Evolutionary conservation across 2,113 vertebrate species (phyloP), one percentile per base, ranked within the genome.

Genomic region (Chlorodrepanis virens): DNA sequence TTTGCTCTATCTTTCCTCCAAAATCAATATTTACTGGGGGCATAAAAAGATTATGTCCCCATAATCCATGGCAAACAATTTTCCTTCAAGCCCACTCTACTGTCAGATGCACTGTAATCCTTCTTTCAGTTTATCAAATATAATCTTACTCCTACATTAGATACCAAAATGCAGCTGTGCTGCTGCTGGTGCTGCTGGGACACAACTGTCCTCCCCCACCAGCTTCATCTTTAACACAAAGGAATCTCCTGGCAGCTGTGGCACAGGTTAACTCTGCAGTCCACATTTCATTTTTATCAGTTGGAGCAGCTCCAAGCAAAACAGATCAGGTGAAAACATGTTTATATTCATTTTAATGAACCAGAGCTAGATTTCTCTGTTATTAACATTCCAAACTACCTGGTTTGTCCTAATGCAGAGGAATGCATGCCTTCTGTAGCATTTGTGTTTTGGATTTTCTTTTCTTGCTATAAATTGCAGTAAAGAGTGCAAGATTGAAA

Each of bases 51-150:
- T 91, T 95, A 95, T 69, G 56, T 56, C 29, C 68, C 80, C 49
- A 45, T 95, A 96, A 96, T 93, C 80, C 89, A 57, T 4, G 10
- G 37, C 78, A 94, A 90, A 90, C 80, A 92, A 87, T 94, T 90
- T 95, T 94, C 75, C 80, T 92, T 74, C 67, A 97, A 94, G 63
- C 37, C 76, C 60, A 80, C 44, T 95, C 47, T 47, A 87, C 95
- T 95, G 68, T 94, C 86, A 92, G 64, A 95, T 78, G 89, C 50
- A 80, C 81, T 31, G 18, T 96, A 97, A 96, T 97, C 93, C 87
- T 83, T 77, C 92, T 95, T 94, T 96, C 70, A 52, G 31, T 74
- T 84, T 84, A 74, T 90, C 63, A 81, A 45, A 92, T 87, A 89
- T 94, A 96, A 97, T 92, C 83, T 71, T 85, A 45, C 63, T 94